Conservation (phyloP, 2,888 invertebrate species). For the Lottia gigantea region DNA sequence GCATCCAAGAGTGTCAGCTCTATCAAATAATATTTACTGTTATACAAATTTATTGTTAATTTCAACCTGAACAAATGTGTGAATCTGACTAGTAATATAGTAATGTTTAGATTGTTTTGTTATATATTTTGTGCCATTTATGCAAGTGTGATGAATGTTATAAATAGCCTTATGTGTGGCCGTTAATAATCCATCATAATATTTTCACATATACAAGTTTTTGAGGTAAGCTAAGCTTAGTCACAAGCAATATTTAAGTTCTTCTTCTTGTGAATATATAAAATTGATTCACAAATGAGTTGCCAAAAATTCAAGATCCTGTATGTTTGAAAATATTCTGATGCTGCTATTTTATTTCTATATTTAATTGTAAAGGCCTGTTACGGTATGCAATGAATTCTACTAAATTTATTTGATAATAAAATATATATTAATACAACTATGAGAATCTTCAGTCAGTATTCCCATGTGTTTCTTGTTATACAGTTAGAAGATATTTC, state of each 20-base stretch:
- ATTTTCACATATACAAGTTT: no score
- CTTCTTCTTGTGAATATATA: no score
- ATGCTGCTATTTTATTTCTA: not conserved
- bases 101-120: conserved; percentile 1
- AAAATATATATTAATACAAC: conserved; percentile 3
- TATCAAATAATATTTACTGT: no score
- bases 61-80: no score
- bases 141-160: conserved; percentile 2
- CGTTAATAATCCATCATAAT: no score
- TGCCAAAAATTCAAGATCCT: not conserved
- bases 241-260: no score
- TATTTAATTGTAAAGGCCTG: conserved; percentile 2
- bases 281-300: no score
- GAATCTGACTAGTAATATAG: not conserved
- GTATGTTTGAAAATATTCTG: not conserved
- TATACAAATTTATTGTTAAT: no score
- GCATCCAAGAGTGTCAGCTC: no score
- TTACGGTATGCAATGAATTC: not conserved
- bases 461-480: no score
- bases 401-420: not conserved
- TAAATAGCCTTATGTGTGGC: no score
- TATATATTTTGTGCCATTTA: conserved; percentile 1
- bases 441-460: not conserved
- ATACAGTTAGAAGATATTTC: not conserved
- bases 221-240: no score